Evolutionary conservation across 2,888 invertebrate species (phyloP), one percentile per base, ranked within the genome.

Genomic region (Parnassius smintheus): DNA sequence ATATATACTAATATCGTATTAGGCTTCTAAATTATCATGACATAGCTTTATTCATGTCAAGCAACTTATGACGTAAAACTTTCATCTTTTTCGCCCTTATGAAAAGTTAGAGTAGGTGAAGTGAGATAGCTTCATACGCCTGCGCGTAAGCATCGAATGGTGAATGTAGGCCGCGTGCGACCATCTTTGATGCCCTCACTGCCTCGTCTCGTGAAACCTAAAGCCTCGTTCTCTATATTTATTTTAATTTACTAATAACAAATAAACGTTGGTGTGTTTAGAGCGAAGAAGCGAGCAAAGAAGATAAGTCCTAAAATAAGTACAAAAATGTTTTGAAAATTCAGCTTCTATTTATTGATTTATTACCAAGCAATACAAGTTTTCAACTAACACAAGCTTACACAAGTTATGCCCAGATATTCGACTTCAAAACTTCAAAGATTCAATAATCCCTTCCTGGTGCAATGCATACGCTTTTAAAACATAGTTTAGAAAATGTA

Each of bases 111-210:
- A 65, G 56, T 75, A 35, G 72, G 82, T 78, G 80, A 82, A 83
- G 84, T 81, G 77, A 82, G 52, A 84, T 13, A 85, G 85, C 66
- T 73, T 77, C 66, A 61, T 63, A 66, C 71, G 79, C 79, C 76
- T 79, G 82, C 85, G 85, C 82, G 73, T 81, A 83, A 82, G 83
- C 84, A 80, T 83, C 85, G 85, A 82, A 86, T 81, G 80, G 88
- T 86, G 87, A 90, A 91, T 91, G 91, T 91, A 91, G 90, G 90
- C 86, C 89, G 88, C 77, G 75, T 78, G 76, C 86, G 84, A 89
- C 88, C 89, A 89, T 90, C 88, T 88, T 86, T 85, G 78, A 84
- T 87, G 80, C 88, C 85, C 82, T 86, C 83, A 80, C 81, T 82
- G 74, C 80, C 77, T 85, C 80, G 85, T 86, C 88, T 87, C 81